Percentiles rank a stretch among this genome's conserved stretches.
Evolutionary conservation across 2,888 invertebrate genomes (phyloP).

Genomic region (Trisateles emortualis): DNA sequence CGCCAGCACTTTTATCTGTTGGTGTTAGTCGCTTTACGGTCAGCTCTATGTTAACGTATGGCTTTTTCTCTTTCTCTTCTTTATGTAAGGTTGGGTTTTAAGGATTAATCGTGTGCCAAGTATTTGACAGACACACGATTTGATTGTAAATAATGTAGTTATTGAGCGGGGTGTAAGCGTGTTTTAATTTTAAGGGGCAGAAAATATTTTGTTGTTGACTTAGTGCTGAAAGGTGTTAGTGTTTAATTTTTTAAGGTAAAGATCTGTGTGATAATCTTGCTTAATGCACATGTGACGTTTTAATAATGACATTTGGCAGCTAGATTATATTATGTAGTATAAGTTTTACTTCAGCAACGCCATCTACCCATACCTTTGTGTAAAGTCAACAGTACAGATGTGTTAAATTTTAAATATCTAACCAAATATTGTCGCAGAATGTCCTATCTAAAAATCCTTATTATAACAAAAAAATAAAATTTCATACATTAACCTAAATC

Average conservation of each 20-base stretch:
- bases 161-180: conserved; percentile 30
- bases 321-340: no score
- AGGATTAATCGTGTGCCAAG: conserved; percentile 17
- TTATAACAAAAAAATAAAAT: conserved; percentile 18
- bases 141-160: neutral
- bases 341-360: no score
- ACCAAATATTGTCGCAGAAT: neutral
- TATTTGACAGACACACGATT: conserved; percentile 15
- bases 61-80: neutral
- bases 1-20: conserved; percentile 96
- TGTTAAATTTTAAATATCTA: no score
- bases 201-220: neutral
- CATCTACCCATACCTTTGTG: no score
- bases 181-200: conserved; percentile 3
- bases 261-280: no score
- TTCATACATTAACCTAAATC: conserved; percentile 49
- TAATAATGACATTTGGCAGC: no score
- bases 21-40: conserved; percentile 62
- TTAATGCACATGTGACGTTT: no score
- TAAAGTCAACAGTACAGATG: no score
- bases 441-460: neutral
- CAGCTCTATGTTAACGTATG: conserved; percentile 40
- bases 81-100: conserved; percentile 43
- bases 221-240: neutral
- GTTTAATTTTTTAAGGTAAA: no score